Conservation (phyloP, 2,797 vertebrate species). For the Cossypha heuglini region DNA sequence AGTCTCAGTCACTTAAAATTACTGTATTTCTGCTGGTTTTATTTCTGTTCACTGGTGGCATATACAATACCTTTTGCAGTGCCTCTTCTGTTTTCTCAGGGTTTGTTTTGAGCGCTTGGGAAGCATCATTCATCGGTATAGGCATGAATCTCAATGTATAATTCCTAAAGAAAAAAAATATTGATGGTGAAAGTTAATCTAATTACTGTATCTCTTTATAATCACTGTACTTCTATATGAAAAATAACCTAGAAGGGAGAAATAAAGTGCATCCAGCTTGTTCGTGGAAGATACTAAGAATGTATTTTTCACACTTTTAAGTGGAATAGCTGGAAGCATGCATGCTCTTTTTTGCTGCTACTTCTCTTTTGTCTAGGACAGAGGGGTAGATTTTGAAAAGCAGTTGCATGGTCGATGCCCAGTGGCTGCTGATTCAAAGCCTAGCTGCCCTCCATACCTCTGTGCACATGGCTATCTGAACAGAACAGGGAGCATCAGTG, state of each 20-base stretch:
- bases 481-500: not conserved
- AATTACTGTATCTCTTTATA: not conserved
- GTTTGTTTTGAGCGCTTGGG: conserved; percentile 93
- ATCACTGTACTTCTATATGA: not conserved
- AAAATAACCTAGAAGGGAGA: not conserved
- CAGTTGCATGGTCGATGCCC: not conserved
- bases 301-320: not conserved
- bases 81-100: conserved; percentile 97
- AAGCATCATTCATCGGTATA: conserved; percentile 95
- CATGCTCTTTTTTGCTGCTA: not conserved
- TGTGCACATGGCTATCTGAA: not conserved
- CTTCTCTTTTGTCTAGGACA: not conserved
- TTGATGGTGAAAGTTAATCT: not conserved
- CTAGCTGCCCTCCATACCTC: not conserved
- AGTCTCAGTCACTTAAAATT: not conserved
- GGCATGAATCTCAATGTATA: conserved; percentile 97
- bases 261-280: not conserved
- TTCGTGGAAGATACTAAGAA: not conserved
- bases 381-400: not conserved
- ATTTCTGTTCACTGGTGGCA: not conserved
- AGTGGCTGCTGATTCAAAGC: not conserved
- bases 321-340: not conserved
- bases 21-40: not conserved
- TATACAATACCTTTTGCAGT: conserved; percentile 87
- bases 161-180: conserved; percentile 78